Base-by-base conservation (phyloP, 53 echinoderm and acorn worm species). In the Temnopleurus reevesii region DNA sequence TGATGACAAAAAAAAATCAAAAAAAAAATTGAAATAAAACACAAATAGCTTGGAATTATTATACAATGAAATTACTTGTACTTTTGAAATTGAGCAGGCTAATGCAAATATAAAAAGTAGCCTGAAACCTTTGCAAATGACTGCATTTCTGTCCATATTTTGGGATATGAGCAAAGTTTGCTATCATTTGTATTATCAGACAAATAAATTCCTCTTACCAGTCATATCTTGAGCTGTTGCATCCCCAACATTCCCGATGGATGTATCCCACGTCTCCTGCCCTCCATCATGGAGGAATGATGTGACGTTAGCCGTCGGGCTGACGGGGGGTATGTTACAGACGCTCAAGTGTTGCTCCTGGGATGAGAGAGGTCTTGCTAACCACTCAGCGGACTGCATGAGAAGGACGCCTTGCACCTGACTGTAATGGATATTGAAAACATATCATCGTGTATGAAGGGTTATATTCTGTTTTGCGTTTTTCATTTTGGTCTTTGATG, bases 341-440 rank as follows among this genome's bases (percentile, higher is more conserved):
- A 53, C 12, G 57, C 25, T 58, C 21, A 4, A 30, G 31, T 28
- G 34, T 34, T 64, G 31, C 59, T 92, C 84, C 9, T 34, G 41
- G 1, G 91, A 83, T 57, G 96, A 53, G 2, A 94, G 77, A 15
- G 91, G 89, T 2, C 29, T 77, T n/a, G 90, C 84, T 23, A 95
- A 30, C 44, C 76, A 93, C 77, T 95, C 82, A 12, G 87, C 83
- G 0, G 92, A 66, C 27, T 92, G 25, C 56, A 97, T 93, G 25
- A 93, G 86, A 4, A 93, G 29, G 12, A 98, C 93, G 15, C 98
- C 98, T 77, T 98, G 98, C 1, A 98, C 49, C 88, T 98, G 98
- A n/a, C 98, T 98, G 93, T 13, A 90, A 81, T 9, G 45, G 43
- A 45, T 29, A 21, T 60, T 13, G 18, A 81, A 59, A 19, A 51